phyloP scores from a whole-genome alignment of 2,888 invertebrate species.

The Pristionchus fissidentatus region DNA sequence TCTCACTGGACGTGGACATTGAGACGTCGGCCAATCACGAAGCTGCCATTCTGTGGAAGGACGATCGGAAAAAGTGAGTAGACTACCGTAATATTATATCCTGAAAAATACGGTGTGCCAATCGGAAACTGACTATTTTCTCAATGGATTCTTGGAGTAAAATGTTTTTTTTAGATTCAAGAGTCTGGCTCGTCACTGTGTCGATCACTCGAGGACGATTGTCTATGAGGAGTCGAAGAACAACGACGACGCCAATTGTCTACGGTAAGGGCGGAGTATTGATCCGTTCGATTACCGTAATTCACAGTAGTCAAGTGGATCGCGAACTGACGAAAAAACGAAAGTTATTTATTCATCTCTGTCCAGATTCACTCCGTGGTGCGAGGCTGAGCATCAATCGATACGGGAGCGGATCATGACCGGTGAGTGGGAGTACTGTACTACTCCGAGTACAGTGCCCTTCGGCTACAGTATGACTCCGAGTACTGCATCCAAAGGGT shows the following conservation, averaged over 20 bases:
- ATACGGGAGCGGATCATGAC: slow-evolving; percentile 1
- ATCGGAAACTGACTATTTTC: too few species aligned
- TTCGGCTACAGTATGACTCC: neutral
- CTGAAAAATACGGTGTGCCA: neutral
- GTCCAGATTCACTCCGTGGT: slow-evolving; percentile 43
- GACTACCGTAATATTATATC: neutral
- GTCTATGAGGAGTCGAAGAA: slow-evolving; percentile 43
- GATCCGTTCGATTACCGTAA: too few species aligned
- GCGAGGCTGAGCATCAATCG: slow-evolving; percentile 24
- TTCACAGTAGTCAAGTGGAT: too few species aligned
- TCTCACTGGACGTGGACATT: slow-evolving; percentile 57
- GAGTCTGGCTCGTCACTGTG: slow-evolving; percentile 12
- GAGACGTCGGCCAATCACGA: slow-evolving; percentile 61
- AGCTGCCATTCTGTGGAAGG: slow-evolving; percentile 63
- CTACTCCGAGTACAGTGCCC: neutral
- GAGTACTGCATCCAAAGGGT: neutral
- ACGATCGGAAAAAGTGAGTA: slow-evolving; percentile 42
- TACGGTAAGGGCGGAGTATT: neutral
- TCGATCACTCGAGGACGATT: slow-evolving; percentile 23
- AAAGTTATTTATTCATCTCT: neutral
- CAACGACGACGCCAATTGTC: slow-evolving; percentile 17
- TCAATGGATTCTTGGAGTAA: too few species aligned
- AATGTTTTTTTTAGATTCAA: slow-evolving; percentile 1
- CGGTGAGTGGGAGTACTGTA: neutral
- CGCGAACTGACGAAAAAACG: neutral